Evolutionary conservation across 2,797 vertebrate genomes (phyloP), one percentile per base, ranked within the genome.

Genomic region (Dallia pectoralis): DNA sequence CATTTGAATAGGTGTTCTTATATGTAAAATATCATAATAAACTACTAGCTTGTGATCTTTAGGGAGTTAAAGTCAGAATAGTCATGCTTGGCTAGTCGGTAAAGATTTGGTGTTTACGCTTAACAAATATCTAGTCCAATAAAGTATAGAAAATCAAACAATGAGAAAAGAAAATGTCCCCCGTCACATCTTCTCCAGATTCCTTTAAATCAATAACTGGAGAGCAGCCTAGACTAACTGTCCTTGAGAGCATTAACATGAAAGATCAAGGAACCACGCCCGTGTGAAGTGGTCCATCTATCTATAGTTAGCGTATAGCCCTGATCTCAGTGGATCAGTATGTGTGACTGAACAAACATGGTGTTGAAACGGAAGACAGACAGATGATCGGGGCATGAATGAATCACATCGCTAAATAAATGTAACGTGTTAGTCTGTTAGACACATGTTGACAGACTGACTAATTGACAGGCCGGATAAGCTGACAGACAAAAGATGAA

Each of bases 331-430:
- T 63, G 33, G 56, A 40, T 76, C 32, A 82, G 73, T 74, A 74
- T 56, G 82, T 77, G 49, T 72, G 74, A 84, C 75, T 80, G 79
- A 78, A 75, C 65, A 84, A 87, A 87, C 81, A 82, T 3, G 14
- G 22, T 81, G 15, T 67, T 33, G 5, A 33, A 69, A 77, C 66
- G 67, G 73, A 79, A 80, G 76, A 73, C 81, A 84, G 77, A 87
- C 32, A 79, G 76, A 77, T 81, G 79, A 86, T 82, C 77, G 71
- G 22, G 32, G 71, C 75, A 72, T 74, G 83, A 86, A 85, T 89
- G 83, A 9, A 61, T 74, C 71, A 30, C 77, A 40, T 71, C 0
- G 47, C 59, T 49, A 72, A 49, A 7, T 77, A 30, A 75, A 74
- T 71, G 16, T 70, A 51, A 75, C n/a, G 40, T 22, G 22, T 59